Base-by-base conservation (phyloP, 2,888 invertebrate species). In the Drosophila kambysellisi region DNA sequence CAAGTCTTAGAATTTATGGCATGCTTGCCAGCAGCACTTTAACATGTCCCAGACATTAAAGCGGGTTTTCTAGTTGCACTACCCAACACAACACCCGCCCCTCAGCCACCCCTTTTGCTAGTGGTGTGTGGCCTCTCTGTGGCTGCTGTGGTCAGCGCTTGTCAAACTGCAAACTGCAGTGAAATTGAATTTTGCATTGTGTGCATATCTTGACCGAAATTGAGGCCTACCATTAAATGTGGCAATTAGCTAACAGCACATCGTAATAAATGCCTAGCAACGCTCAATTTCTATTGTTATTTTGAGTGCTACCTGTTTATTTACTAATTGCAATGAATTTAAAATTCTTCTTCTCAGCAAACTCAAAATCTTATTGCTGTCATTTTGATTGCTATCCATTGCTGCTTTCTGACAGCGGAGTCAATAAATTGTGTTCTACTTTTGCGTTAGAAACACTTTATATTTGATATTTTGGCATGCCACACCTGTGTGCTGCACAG, bases 1-100 rank as follows among this genome's bases (percentile, higher is more conserved):
- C 73, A 74, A 74, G 88, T 81, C 88, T 88, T 86, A 82, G 79
- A 89, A 87, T 87, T 87, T 88, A 89, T 87, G 87, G 87, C 86
- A 89, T 82, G 80, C 80, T 78, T 80, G 74, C 82, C 75, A 69
- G 82, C 85, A 86, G 83, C 86, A 81, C 79, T 83, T 87, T 77
- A 78, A 74, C 70, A 85, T 83, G 66, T 79, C 82, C 59, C 75
- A 81, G 88, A 85, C 88, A 85, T 70, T 81, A 88, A 76, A 87
- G 84, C 87, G 70, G 76, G 82, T 87, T 87, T 83, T 73, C 73
- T 51, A 48, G 46, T 58, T 51, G n/a, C 5, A 0, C 33, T 25
- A 7, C 6, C 46, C 46, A 46, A 20, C 0, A 7, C 8, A 15
- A 29, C n/a, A 4, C 0, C 15, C 2, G 25, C 33, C 15, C 50